Conservation (phyloP, 2,888 invertebrate species). For the Glaucopsyche alexis region DNA sequence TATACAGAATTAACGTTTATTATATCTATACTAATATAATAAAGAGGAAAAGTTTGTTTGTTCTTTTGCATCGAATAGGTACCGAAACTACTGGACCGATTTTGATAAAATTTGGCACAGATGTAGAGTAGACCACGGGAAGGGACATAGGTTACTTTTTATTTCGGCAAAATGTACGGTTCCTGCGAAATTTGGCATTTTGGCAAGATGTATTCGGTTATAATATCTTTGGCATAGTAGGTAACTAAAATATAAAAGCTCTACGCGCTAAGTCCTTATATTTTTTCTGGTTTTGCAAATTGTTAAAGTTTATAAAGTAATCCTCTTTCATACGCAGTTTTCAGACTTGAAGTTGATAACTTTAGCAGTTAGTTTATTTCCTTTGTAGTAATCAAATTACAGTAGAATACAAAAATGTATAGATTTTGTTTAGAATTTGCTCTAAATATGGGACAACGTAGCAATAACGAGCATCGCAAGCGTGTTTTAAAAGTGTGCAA, state of each 20-base stretch:
- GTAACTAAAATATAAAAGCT: neutral
- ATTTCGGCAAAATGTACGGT: too few species aligned
- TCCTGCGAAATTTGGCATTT: too few species aligned
- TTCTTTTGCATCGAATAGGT: too few species aligned
- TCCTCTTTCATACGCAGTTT: neutral
- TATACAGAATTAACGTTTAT: too few species aligned
- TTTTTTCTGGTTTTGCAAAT: neutral
- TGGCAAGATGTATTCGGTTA: neutral
- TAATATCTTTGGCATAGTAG: neutral
- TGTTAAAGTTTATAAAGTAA: conserved; percentile 19
- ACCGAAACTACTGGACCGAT: too few species aligned
- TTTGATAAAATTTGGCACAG: too few species aligned
- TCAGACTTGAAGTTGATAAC: neutral
- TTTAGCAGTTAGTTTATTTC: neutral
- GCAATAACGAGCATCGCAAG: neutral
- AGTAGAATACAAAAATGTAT: neutral
- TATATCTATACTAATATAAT: too few species aligned
- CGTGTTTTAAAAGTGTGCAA: neutral
- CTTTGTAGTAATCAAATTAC: too few species aligned
- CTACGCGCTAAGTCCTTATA: neutral
- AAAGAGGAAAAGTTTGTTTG: too few species aligned
- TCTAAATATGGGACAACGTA: neutral
- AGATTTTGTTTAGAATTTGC: neutral
- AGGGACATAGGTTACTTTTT: too few species aligned
- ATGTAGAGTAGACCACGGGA: too few species aligned